phyloP scores from a whole-genome alignment of 2,113 vertebrate genomes.

The Phaethon lepturus region DNA sequence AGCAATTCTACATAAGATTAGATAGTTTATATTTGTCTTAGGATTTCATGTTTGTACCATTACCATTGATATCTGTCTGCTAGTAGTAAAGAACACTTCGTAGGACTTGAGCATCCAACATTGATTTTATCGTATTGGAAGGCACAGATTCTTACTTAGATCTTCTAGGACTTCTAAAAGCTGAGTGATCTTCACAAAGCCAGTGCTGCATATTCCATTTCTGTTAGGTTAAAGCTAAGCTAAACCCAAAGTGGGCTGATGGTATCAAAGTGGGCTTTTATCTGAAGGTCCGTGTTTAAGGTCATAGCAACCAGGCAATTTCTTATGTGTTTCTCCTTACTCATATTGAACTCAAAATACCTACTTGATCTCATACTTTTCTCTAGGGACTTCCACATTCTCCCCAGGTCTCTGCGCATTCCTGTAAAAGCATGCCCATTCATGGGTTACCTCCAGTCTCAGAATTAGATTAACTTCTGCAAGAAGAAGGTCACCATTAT shows the following conservation, averaged over 20 bases:
- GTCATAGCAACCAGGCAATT: not conserved
- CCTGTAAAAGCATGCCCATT: not conserved
- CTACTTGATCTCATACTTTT: not conserved
- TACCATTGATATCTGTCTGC: not conserved
- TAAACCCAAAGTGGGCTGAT: not conserved
- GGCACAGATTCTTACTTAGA: not conserved
- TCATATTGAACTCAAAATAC: not conserved
- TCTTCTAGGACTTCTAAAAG: not conserved
- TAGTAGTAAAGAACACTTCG: not conserved
- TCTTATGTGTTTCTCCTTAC: not conserved
- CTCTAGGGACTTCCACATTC: not conserved
- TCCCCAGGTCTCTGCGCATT: rapidly evolving
- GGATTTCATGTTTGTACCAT: not conserved
- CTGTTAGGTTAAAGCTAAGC: not conserved
- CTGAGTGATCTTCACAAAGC: not conserved
- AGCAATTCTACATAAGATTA: not conserved
- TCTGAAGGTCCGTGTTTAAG: conserved; percentile 10
- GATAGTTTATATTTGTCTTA: not conserved
- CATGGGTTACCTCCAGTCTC: not conserved
- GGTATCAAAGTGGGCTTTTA: not conserved
- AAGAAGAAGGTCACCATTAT: not conserved
- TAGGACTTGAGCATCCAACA: not conserved
- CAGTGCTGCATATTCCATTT: not conserved
- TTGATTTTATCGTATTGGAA: not conserved
- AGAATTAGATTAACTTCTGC: not conserved